Evolutionary conservation across 2,797 vertebrate genomes (phyloP).

Genomic region (Botia kubotai): DNA sequence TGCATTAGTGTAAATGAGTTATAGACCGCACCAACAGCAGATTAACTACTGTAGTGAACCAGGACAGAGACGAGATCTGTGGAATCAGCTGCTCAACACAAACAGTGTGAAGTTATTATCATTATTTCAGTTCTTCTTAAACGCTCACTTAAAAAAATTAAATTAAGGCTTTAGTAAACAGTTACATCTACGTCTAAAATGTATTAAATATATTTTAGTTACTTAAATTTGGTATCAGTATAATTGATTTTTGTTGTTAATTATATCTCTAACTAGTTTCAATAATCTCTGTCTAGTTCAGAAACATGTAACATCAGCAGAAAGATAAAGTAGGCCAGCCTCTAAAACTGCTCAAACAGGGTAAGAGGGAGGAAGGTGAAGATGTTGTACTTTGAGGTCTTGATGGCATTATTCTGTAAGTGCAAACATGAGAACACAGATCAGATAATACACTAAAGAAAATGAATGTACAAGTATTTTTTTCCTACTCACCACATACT

Average conservation of each 20-base stretch:
- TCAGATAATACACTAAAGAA: not conserved
- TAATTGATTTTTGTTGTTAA: not conserved
- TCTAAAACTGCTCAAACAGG: constrained; percentile 92
- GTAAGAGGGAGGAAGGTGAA: constrained; percentile 92
- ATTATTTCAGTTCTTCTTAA: not conserved
- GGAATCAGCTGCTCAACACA: constrained; percentile 83
- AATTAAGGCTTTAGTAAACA: no score
- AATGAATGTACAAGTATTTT: not conserved
- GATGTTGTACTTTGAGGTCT: constrained; percentile 90
- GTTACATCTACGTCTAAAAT: not conserved
- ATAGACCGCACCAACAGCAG: constrained; percentile 86
- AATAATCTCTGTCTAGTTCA: not conserved
- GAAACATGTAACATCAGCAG: constrained; percentile 89
- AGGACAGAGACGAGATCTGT: constrained; percentile 88
- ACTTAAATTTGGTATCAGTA: not conserved
- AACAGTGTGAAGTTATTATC: not conserved
- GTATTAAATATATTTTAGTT: no score
- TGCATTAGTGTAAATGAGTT: no score
- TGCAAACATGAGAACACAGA: constrained; percentile 5
- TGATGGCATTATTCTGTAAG: constrained; percentile 89
- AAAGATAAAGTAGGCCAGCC: constrained; percentile 90
- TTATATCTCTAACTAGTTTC: no score
- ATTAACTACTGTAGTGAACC: constrained; percentile 91
- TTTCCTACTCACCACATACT: constrained; percentile 86
- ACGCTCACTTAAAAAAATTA: no score